Evolutionary conservation across 53 echinoderm and acorn worm genomes (phyloP).

Genomic region (Zoroaster sp.): DNA sequence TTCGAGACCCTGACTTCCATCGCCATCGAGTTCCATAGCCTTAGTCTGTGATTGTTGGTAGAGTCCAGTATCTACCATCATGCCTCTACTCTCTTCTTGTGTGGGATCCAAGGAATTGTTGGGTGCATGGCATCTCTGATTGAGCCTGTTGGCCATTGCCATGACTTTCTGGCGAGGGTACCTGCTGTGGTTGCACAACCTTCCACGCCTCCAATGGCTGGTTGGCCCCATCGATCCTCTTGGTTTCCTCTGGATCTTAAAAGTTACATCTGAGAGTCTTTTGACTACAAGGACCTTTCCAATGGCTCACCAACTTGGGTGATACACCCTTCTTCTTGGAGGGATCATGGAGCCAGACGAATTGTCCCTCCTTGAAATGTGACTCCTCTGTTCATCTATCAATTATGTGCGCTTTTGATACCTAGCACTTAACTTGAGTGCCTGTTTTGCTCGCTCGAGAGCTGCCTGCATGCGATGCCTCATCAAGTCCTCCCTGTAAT

Average conservation of each 20-base stretch:
- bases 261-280: neutral
- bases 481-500: constrained; percentile 6
- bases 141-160: neutral
- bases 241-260: neutral
- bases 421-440: neutral
- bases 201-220: neutral
- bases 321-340: neutral
- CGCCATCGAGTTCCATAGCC: neutral
- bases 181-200: neutral
- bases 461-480: neutral
- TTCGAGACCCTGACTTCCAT: neutral
- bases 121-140: neutral
- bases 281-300: constrained; percentile 4
- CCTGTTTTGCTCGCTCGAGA: neutral
- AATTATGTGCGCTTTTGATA: constrained; percentile 6
- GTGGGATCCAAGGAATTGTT: neutral
- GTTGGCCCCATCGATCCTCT: too few relatives aligned
- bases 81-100: neutral
- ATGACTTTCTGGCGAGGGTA: neutral
- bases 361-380: neutral
- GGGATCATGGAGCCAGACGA: neutral
- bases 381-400: neutral
- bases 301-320: neutral
- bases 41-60: neutral
- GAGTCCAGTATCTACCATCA: neutral